Evolutionary conservation across 2,797 vertebrate genomes (phyloP), one percentile per base, ranked within the genome.

Genomic region (Bradypus variegatus): DNA sequence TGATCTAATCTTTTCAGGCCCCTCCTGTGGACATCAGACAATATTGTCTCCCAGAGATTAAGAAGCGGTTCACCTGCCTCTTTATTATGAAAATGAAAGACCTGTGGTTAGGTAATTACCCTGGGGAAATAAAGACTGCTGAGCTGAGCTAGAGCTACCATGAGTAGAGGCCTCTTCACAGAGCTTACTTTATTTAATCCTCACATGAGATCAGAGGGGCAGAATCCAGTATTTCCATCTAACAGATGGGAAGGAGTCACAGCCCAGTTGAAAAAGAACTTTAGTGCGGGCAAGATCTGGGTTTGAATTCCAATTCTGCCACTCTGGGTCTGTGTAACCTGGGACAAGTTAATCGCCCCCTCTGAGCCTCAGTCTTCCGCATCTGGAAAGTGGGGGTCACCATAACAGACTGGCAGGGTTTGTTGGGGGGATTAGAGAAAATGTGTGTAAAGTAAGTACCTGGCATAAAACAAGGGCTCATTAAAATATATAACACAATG

Each of bases 51-150:
- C 65, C 80, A 80, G 91, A 90, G 69, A 81, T 31, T 50, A 55
- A 64, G 55, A 76, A 13, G 67, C 83, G 55, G 6, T 41, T 78
- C 62, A 29, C 38, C 72, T 79, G 86, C 11, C 60, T 91, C 60
- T 80, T 94, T 67, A 92, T 91, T 55, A 91, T 25, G 50, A 81
- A 90, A 91, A 91, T 75, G 67, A 62, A 94, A 95, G 90, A 31
- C 62, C 36, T 64, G 16, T 60, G 76, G 45, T 64, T 77, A 55
- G 41, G 48, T 83, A 82, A 82, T 86, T 67, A 78, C 53, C 58
- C 73, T 10, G 48, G 55, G 41, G 48, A 48, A 72, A 55, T 50
- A 62, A 78, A 84, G 86, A 81, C 18, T 45, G 41, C 48, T 62
- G 15, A 45, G 5, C 86, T 41, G 77, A 65, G 13, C 50, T 36